phyloP scores from a whole-genome alignment of 2,888 invertebrate genomes.

The Ophion costatus region DNA sequence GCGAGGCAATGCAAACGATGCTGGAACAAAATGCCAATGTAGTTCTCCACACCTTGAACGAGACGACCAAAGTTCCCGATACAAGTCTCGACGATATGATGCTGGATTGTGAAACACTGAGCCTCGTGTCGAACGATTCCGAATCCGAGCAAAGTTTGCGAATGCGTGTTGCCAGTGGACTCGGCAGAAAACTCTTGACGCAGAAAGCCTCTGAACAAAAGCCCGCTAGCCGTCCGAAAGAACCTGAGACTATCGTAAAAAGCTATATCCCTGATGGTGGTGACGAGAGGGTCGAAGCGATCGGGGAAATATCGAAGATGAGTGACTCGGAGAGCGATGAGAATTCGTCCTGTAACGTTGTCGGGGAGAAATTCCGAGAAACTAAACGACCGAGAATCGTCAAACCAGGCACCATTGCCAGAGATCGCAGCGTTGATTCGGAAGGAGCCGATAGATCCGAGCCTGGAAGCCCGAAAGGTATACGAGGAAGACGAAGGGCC shows the following conservation, averaged over 20 bases:
- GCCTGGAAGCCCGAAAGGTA: conserved; percentile 84
- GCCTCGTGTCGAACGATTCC: conserved; percentile 89
- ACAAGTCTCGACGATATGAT: conserved; percentile 83
- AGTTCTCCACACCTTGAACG: conserved; percentile 85
- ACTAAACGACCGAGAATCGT: conserved; percentile 84
- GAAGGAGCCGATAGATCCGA: conserved; percentile 77
- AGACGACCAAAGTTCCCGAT: conserved; percentile 82
- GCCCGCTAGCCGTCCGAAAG: conserved; percentile 20
- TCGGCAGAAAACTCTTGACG: conserved; percentile 70
- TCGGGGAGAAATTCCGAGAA: conserved; percentile 71
- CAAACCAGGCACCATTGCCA: conserved; percentile 82
- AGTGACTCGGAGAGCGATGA: conserved; percentile 71
- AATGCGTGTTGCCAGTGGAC: conserved; percentile 75
- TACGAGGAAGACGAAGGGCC: conserved; percentile 89
- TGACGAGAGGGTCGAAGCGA: conserved; percentile 55
- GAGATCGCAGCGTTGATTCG: conserved; percentile 77
- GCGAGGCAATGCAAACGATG: conserved; percentile 83
- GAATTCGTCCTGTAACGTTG: conserved; percentile 64
- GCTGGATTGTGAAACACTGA: conserved; percentile 87
- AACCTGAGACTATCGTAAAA: neutral
- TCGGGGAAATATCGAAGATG: conserved; percentile 47
- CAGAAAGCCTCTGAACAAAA: conserved; percentile 50
- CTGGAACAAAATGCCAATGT: conserved; percentile 86
- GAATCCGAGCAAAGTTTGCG: conserved; percentile 87
- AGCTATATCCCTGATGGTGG: neutral